phyloP scores from a whole-genome alignment of 2,888 invertebrate genomes.

The Caenorhabditis sinica region DNA sequence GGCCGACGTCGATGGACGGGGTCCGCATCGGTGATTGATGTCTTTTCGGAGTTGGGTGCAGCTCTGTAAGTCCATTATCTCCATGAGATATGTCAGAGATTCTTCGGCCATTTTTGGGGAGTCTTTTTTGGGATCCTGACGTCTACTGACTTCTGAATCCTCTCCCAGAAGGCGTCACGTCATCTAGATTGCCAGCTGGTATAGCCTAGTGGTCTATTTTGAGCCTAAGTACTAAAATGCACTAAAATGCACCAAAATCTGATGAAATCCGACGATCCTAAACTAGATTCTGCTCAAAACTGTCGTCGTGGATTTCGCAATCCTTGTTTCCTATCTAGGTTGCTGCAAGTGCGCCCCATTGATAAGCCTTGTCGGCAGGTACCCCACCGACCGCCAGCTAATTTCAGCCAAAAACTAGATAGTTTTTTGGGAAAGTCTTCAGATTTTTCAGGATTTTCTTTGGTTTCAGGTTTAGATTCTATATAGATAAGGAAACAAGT shows the following conservation, averaged over 20 bases:
- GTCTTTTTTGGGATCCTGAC: neutral
- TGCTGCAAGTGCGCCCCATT: constrained; percentile 17
- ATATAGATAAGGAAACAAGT: neutral
- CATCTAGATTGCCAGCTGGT: too few species aligned
- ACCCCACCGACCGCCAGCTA: too few species aligned
- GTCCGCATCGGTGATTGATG: constrained; percentile 47
- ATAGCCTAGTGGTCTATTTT: too few species aligned
- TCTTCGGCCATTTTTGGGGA: constrained; percentile 4
- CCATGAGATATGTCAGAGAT: neutral
- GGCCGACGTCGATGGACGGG: constrained; percentile 50
- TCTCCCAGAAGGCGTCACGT: neutral
- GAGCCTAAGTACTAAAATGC: too few species aligned
- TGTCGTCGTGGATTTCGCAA: neutral
- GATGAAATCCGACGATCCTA: neutral
- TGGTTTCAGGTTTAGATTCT: neutral
- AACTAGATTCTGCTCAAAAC: neutral
- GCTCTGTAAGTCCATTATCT: constrained; percentile 52
- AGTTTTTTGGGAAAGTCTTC: too few species aligned
- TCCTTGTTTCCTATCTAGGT: neutral
- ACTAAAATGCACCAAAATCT: neutral
- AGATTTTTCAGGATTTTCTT: neutral
- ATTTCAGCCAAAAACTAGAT: neutral
- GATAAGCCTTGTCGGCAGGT: neutral
- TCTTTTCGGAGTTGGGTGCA: constrained; percentile 39
- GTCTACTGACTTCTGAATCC: neutral